Percentiles rank a stretch among this genome's conserved stretches.
phyloP scores from a whole-genome alignment of 2,888 invertebrate species.

The Cryptophagus acutangulus region DNA sequence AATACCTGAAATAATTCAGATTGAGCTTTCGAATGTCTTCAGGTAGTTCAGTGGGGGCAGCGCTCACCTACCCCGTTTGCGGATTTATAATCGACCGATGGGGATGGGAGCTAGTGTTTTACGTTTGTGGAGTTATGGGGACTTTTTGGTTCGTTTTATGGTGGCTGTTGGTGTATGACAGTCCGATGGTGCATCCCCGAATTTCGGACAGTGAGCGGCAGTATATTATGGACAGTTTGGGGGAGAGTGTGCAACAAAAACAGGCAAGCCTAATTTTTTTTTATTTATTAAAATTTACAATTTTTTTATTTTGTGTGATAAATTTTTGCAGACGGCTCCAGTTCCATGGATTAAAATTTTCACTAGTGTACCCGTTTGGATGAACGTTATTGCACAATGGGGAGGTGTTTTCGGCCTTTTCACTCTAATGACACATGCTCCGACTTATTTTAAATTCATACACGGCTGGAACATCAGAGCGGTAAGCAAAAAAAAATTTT shows the following conservation, averaged over 20 bases:
- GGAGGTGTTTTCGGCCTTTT: constrained; percentile 66
- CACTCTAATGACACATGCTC: constrained; percentile 65
- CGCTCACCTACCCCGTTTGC: constrained; percentile 65
- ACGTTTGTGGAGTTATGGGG: constrained; percentile 58
- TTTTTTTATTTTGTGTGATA: constrained; percentile 5
- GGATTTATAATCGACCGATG: constrained; percentile 60
- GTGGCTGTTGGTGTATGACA: constrained; percentile 59
- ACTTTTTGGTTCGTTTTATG: constrained; percentile 63
- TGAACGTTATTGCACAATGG: constrained; percentile 60
- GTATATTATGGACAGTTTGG: constrained; percentile 56
- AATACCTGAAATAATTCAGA: no score
- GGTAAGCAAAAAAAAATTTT: no score
- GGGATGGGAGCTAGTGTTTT: constrained; percentile 70
- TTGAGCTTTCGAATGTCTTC: no score
- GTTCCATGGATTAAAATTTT: constrained; percentile 62
- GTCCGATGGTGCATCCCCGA: constrained; percentile 61
- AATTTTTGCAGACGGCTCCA: constrained; percentile 28
- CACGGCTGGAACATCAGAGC: constrained; percentile 64
- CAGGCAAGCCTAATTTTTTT: constrained; percentile 31
- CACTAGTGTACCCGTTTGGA: constrained; percentile 59
- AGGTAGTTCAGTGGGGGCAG: constrained; percentile 63
- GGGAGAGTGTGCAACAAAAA: constrained; percentile 44
- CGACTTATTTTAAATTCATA: constrained; percentile 64
- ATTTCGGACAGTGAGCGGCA: constrained; percentile 56
- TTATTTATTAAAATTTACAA: background rate